Evolutionary conservation across 2,113 vertebrate genomes (phyloP).

Genomic region (Dipodomys ordii): DNA sequence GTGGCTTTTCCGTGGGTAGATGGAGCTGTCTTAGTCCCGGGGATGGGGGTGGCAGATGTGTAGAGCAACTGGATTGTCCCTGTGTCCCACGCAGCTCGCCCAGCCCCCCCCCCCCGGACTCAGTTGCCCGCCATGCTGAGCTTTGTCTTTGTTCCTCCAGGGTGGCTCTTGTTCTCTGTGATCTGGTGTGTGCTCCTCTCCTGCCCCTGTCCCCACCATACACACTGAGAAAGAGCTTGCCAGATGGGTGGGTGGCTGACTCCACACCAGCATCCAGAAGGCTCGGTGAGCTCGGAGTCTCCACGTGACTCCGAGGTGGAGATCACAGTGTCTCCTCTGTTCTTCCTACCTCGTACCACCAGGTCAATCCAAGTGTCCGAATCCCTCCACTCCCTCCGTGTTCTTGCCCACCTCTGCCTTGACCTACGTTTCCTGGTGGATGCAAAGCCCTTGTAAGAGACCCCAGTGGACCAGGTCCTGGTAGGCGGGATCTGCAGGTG

Average conservation of each 20-base stretch:
- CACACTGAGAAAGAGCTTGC: background rate
- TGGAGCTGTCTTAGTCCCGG: background rate
- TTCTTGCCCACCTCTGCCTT: background rate
- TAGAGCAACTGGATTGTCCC: no score
- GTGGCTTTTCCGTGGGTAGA: background rate
- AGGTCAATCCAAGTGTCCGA: fast-evolving
- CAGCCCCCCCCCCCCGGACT: fast-evolving
- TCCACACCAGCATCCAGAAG: background rate
- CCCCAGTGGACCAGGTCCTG: background rate
- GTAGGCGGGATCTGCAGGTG: no score
- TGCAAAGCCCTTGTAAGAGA: background rate
- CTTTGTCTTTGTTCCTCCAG: fast-evolving
- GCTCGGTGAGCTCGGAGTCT: background rate
- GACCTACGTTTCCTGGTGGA: background rate
- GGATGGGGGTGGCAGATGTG: no score
- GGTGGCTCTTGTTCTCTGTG: background rate
- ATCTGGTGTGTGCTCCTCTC: background rate
- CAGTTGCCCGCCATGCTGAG: fast-evolving
- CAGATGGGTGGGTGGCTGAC: background rate
- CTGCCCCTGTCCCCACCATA: fast-evolving
- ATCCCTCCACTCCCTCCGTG: no score
- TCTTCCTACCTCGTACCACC: background rate
- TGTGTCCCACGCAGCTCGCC: no score
- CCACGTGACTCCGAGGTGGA: no score
- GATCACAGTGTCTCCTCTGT: no score